These are phyloP conservation scores for Myrmecophaga tridactyla DNA, from an alignment of 2,113 vertebrate species.

Conservation along the genomic window DNA sequence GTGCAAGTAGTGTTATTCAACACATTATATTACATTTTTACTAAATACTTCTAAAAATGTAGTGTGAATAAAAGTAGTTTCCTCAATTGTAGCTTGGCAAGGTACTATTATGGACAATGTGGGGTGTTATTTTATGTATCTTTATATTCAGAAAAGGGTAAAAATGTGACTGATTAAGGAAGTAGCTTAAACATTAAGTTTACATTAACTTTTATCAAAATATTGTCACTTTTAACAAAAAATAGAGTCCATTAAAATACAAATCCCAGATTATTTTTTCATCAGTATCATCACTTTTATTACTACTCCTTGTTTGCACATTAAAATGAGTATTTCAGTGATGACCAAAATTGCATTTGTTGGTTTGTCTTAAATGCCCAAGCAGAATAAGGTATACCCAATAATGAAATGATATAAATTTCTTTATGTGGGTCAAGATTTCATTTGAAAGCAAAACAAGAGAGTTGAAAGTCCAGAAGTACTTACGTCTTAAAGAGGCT, in stretches of 20 bases:
- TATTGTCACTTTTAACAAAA: background rate
- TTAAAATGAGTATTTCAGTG: background rate
- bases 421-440: background rate
- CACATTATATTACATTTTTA: background rate
- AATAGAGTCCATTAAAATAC: background rate
- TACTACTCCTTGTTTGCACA: background rate
- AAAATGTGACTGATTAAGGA: background rate
- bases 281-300: background rate
- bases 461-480: constrained; percentile 19
- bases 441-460: constrained; percentile 44
- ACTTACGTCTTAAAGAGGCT: background rate
- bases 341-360: background rate
- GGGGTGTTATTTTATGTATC: background rate
- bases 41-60: background rate
- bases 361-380: background rate
- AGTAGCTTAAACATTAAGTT: background rate
- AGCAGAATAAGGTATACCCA: background rate
- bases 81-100: background rate
- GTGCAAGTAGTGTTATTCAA: background rate
- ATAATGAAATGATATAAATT: background rate
- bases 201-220: background rate
- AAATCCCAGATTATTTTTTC: background rate
- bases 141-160: background rate
- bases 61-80: background rate
- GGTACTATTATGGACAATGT: background rate